phyloP scores from a whole-genome alignment of 2,113 vertebrate genomes.

The Sinocyclocheilus maitianheensis region DNA sequence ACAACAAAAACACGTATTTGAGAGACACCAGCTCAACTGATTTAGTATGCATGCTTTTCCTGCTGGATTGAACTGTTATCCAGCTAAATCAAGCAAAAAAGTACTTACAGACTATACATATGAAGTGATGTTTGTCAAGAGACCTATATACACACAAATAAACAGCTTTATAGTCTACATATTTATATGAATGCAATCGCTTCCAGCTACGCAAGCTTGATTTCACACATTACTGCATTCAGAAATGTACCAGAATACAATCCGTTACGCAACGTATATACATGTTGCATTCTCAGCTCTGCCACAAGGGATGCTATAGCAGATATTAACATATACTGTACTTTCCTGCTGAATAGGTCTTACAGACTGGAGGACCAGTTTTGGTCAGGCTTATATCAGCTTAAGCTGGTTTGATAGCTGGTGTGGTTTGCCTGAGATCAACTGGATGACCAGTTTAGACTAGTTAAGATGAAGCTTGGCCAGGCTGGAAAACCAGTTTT shows the following conservation, averaged over 20 bases:
- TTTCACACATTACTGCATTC: background rate
- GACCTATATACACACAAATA: background rate
- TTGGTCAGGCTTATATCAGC: too few species aligned
- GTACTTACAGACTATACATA: background rate
- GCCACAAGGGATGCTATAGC: background rate
- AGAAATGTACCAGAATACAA: background rate
- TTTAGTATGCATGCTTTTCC: background rate
- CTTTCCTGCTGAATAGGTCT: background rate
- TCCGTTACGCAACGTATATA: background rate
- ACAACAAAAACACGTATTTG: constrained; percentile 10
- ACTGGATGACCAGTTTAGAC: background rate
- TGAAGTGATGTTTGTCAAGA: background rate
- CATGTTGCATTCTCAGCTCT: background rate
- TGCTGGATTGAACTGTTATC: background rate
- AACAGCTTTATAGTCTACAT: background rate
- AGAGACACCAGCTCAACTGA: background rate
- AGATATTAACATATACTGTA: background rate
- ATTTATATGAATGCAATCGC: background rate
- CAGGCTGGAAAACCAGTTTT: background rate
- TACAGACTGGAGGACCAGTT: too few species aligned
- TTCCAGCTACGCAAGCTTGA: background rate
- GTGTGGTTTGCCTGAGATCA: too few species aligned
- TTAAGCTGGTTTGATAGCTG: too few species aligned
- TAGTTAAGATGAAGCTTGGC: background rate
- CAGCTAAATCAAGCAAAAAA: background rate